phyloP scores from a whole-genome alignment of 2,797 vertebrate genomes.

The Alca torda region DNA sequence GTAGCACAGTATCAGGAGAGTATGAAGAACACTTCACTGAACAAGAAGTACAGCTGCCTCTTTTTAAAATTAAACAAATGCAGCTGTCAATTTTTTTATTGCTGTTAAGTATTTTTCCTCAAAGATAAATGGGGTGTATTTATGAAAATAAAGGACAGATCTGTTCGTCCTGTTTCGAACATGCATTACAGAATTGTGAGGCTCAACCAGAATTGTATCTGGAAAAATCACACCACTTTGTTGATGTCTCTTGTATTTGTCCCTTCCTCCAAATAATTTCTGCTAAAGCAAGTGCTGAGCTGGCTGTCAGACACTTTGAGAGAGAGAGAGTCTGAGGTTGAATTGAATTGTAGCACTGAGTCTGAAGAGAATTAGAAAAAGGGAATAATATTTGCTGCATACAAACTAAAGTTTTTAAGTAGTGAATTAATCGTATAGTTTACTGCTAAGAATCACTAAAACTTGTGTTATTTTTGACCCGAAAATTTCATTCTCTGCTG shows the following conservation, averaged over 20 bases:
- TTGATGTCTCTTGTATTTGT: neutral
- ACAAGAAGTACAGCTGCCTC: neutral
- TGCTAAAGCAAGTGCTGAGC: neutral
- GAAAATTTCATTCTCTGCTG: neutral
- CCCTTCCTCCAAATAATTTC: neutral
- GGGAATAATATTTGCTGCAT: neutral
- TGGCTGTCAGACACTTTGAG: neutral
- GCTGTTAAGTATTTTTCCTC: neutral
- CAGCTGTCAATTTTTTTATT: neutral
- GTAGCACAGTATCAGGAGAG: neutral
- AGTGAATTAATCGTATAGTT: neutral
- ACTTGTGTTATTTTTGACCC: neutral
- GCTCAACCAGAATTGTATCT: neutral
- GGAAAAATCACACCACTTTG: neutral
- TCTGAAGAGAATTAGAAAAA: neutral
- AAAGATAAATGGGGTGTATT: neutral
- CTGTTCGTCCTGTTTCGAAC: neutral
- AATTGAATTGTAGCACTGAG: neutral
- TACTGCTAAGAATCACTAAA: neutral
- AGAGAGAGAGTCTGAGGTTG: neutral
- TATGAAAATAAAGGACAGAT: neutral
- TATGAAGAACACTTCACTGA: neutral
- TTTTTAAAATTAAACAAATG: slow-evolving; percentile 10
- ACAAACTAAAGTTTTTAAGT: neutral
- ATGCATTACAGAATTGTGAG: neutral